Conservation (phyloP, 2,113 vertebrate species). For the Thryonomys swinderianus region DNA sequence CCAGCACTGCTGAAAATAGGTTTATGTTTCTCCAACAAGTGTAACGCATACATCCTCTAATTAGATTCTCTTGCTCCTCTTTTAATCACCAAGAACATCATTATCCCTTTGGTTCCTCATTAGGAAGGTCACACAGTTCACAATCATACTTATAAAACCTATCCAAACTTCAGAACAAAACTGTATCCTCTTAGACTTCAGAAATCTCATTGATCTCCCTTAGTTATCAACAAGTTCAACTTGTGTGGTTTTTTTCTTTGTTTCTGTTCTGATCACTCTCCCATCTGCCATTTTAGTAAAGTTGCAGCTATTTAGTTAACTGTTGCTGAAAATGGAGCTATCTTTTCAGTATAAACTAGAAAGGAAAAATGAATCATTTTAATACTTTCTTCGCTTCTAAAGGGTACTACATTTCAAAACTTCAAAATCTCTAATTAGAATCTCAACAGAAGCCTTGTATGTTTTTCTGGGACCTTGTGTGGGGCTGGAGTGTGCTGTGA, state of each 20-base stretch:
- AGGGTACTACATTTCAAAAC: not conserved
- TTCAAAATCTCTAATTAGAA: not conserved
- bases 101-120: slow-evolving; percentile 82
- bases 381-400: not conserved
- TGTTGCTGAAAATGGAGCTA: not conserved
- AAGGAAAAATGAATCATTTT: not conserved
- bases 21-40: slow-evolving; percentile 76
- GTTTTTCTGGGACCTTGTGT: not conserved
- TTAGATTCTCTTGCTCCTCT: slow-evolving; percentile 81
- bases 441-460: not conserved
- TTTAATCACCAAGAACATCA: slow-evolving; percentile 82
- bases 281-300: slow-evolving; percentile 40
- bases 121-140: slow-evolving; percentile 80
- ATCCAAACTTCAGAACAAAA: slow-evolving; percentile 68
- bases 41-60: slow-evolving; percentile 71
- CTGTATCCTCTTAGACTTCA: slow-evolving; percentile 49
- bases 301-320: not conserved
- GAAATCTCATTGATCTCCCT: slow-evolving; percentile 48
- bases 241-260: not conserved
- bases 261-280: not conserved
- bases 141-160: slow-evolving; percentile 62
- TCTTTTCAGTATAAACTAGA: not conserved
- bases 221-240: slow-evolving; percentile 31
- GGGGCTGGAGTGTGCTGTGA: not conserved
- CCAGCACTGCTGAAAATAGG: slow-evolving; percentile 75